Evolutionary conservation across 35 echinoderm and acorn worm species (phyloP).

Genomic region (Amphiura filiformis): DNA sequence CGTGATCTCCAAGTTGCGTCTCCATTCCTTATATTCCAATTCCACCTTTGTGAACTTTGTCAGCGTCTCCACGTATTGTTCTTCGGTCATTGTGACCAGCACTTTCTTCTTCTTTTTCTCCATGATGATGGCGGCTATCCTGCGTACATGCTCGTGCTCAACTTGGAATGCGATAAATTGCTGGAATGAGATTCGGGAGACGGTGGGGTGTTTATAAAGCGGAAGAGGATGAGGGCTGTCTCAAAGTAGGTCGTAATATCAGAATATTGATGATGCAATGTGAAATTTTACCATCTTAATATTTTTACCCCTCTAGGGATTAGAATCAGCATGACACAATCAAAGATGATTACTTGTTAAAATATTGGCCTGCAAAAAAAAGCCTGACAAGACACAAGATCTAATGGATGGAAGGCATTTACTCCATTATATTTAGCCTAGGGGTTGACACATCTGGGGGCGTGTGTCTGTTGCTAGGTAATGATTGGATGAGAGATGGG

Average conservation of each 20-base stretch:
- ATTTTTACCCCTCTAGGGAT: too few relatives aligned
- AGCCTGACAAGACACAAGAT: neutral
- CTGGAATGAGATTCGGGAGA: constrained; percentile 16
- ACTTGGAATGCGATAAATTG: constrained; percentile 73
- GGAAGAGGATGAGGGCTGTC: neutral
- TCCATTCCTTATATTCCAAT: constrained; percentile 67
- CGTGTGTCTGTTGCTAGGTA: neutral
- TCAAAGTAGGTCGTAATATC: neutral
- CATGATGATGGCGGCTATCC: constrained; percentile 60
- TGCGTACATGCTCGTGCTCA: constrained; percentile 56
- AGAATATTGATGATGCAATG: too few relatives aligned
- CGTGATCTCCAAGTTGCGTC: constrained; percentile 53
- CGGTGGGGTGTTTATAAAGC: neutral
- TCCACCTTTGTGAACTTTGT: constrained; percentile 72
- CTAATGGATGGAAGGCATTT: neutral
- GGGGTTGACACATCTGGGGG: neutral
- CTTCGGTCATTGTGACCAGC: constrained; percentile 62
- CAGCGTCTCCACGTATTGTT: constrained; percentile 68
- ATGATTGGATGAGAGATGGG: neutral
- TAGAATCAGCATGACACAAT: neutral
- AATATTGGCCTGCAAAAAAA: neutral
- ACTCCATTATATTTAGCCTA: neutral
- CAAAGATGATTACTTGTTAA: neutral
- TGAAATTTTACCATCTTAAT: too few relatives aligned
- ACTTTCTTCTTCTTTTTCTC: constrained; percentile 76